Percentiles rank a stretch among this genome's conserved stretches.
These are phyloP conservation scores for Cephalopterus ornatus DNA, from an alignment of 2,113 vertebrate genomes.

Conservation along the genomic window DNA sequence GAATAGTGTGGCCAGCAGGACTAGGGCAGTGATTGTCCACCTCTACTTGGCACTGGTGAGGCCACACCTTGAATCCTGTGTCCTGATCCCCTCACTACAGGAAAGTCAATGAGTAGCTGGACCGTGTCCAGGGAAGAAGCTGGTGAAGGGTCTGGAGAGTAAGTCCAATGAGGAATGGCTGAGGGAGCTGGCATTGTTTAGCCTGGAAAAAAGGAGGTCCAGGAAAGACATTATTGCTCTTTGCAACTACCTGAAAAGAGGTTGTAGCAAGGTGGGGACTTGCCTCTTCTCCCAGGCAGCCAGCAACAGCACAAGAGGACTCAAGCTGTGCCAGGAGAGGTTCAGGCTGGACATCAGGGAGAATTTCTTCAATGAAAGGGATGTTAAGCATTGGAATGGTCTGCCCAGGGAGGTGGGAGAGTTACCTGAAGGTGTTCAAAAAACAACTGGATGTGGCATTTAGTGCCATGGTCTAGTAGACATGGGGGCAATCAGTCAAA, in stretches of 20 bases:
- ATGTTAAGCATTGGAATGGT: background rate
- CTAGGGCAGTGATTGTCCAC: accelerated
- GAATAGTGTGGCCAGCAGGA: background rate
- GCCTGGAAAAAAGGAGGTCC: background rate
- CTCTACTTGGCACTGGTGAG: background rate
- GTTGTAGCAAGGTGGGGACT: accelerated
- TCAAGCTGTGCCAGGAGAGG: background rate
- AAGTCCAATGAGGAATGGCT: background rate
- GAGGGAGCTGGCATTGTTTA: background rate
- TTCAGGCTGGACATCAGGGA: background rate
- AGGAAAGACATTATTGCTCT: too few species aligned
- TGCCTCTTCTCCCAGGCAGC: background rate
- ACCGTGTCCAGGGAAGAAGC: accelerated
- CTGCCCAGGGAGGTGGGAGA: background rate
- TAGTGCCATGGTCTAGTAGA: background rate
- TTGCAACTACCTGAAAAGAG: background rate
- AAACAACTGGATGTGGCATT: accelerated
- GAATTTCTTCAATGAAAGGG: background rate
- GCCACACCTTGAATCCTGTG: accelerated
- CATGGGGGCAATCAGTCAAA: background rate
- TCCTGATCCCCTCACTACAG: background rate
- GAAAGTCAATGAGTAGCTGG: background rate
- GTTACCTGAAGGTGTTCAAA: background rate
- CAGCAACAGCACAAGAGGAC: background rate
- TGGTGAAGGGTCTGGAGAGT: background rate